Evolutionary conservation across 2,797 vertebrate genomes (phyloP).

Genomic region (Syngnathus rostellatus): DNA sequence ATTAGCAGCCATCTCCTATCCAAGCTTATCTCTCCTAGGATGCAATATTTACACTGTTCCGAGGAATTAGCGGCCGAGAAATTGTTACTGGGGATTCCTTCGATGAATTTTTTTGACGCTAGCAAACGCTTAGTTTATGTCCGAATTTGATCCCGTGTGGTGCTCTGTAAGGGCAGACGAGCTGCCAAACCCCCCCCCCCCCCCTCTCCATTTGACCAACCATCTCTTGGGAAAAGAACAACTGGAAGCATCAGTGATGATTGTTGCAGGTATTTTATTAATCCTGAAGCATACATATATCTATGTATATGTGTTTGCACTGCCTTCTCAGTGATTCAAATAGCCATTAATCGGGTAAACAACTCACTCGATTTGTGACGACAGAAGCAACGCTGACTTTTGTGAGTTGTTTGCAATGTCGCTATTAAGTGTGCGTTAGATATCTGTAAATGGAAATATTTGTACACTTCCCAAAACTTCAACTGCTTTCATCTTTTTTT

Average conservation of each 20-base stretch:
- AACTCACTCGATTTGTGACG: slow-evolving; percentile 43
- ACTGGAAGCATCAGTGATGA: slow-evolving; percentile 76
- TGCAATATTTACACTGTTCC: slow-evolving; percentile 36
- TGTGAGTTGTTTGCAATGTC: slow-evolving; percentile 63
- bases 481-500: slow-evolving; percentile 51
- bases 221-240: slow-evolving; percentile 73
- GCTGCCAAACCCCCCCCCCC: slow-evolving; percentile 56
- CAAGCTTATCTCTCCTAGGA: slow-evolving; percentile 35
- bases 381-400: slow-evolving; percentile 49
- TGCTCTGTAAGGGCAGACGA: slow-evolving; percentile 62
- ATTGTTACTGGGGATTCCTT: slow-evolving; percentile 27
- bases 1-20: slow-evolving; percentile 36
- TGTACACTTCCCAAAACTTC: slow-evolving; percentile 44
- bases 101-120: slow-evolving; percentile 33
- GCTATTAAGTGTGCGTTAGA: slow-evolving; percentile 53
- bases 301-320: slow-evolving; percentile 82
- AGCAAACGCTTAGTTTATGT: slow-evolving; percentile 38
- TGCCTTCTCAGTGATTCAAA: slow-evolving; percentile 74
- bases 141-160: slow-evolving; percentile 51
- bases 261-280: slow-evolving; percentile 81
- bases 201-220: slow-evolving; percentile 69
- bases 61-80: slow-evolving; percentile 39
- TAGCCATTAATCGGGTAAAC: slow-evolving; percentile 40
- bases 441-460: slow-evolving; percentile 55
- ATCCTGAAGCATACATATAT: slow-evolving; percentile 81